Evolutionary conservation across 2,888 invertebrate genomes (phyloP).

Genomic region (Amblyjoppa proteus): DNA sequence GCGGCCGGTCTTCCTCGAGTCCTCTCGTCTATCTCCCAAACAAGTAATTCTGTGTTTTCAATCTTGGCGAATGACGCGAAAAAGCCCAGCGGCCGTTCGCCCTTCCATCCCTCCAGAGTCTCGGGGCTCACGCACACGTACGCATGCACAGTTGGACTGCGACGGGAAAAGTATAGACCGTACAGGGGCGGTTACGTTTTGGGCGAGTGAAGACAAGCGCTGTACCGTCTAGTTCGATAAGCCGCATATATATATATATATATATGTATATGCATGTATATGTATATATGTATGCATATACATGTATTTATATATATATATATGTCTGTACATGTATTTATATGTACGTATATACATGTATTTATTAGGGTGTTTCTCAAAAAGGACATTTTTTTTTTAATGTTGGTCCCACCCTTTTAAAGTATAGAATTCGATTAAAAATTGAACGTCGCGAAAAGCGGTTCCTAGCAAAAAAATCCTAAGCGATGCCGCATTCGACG

Average conservation of each 20-base stretch:
- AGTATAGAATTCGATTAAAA: too few relatives aligned
- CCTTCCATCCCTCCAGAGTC: conserved; percentile 22
- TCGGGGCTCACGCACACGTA: not conserved
- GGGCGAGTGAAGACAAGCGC: conserved; percentile 22
- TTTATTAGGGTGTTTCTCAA: too few relatives aligned
- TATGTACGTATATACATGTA: too few relatives aligned
- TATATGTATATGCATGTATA: not conserved
- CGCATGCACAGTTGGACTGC: not conserved
- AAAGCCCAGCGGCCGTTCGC: conserved; percentile 66
- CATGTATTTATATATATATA: too few relatives aligned
- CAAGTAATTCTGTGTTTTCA: conserved; percentile 77
- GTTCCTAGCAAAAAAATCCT: too few relatives aligned
- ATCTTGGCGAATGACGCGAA: conserved; percentile 76
- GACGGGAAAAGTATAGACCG: conserved; percentile 22
- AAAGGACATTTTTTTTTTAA: too few relatives aligned
- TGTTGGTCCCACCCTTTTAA: too few relatives aligned
- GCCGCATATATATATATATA: not conserved
- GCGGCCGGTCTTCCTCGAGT: conserved; percentile 9
- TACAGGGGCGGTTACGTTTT: conserved; percentile 10
- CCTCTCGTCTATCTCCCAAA: conserved; percentile 41
- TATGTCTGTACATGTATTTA: too few relatives aligned
- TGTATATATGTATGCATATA: too few relatives aligned
- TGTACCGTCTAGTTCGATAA: not conserved
- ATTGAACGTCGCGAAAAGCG: too few relatives aligned
- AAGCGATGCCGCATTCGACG: too few relatives aligned